Evolutionary conservation across 2,113 vertebrate species (phyloP).

Genomic region (Penelope pileata): DNA sequence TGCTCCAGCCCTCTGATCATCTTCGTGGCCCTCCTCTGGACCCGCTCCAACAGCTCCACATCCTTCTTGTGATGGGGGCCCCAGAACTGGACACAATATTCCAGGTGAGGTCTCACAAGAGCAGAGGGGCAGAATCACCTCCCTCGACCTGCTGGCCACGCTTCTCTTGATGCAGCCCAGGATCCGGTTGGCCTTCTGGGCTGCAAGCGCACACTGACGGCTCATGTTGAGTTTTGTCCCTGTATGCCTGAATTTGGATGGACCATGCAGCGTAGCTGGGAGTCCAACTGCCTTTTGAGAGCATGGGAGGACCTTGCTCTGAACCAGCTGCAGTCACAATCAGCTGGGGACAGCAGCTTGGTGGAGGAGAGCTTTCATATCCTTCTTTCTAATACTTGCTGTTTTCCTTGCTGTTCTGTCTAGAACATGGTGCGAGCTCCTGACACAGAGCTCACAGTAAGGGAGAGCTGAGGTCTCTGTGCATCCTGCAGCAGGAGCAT

Average conservation of each 20-base stretch:
- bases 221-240: too few relatives aligned
- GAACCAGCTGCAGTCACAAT: neutral
- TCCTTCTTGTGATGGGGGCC: too few relatives aligned
- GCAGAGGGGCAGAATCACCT: too few relatives aligned
- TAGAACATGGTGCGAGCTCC: neutral
- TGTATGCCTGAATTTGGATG: neutral
- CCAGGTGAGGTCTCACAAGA: too few relatives aligned
- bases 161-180: too few relatives aligned
- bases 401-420: neutral
- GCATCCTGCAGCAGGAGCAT: neutral
- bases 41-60: too few relatives aligned
- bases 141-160: too few relatives aligned
- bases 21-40: too few relatives aligned
- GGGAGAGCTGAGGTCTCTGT: neutral
- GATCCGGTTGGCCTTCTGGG: too few relatives aligned
- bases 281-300: neutral
- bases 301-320: neutral
- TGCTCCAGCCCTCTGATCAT: too few relatives aligned
- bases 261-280: neutral
- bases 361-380: neutral
- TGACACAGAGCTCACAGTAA: neutral
- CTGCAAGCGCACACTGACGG: too few relatives aligned
- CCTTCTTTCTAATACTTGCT: neutral
- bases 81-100: too few relatives aligned
- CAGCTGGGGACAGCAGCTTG: neutral